Evolutionary conservation across 2,113 vertebrate species (phyloP), one percentile per base, ranked within the genome.

Genomic region (Hiodon tergisus): DNA sequence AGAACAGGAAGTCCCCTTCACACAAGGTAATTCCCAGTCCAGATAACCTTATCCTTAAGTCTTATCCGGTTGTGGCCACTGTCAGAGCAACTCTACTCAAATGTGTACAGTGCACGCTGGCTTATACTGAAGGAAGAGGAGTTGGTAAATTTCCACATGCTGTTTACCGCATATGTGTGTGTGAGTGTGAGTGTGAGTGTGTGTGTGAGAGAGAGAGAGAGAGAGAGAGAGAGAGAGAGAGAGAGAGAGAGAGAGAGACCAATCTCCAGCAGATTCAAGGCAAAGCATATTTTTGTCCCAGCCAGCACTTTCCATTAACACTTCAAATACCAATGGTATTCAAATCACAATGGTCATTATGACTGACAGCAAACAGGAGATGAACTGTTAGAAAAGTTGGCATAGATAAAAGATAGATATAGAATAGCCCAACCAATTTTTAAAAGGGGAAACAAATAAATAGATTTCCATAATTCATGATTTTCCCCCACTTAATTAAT

Each of bases 131-230:
- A 70, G 69, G 53, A 70, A 70, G 57, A 17, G 53, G 57, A 58
- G 52, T 16, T 70, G 69, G 69, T 55, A 70, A 57, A 70, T 57
- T 70, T 70, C 69, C 69, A 70, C 69, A 70, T 6, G n/a, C 16
- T 31, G 31, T 31, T 31, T 31, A 31, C 31, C 31, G 31, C 31
- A 31, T n/a, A n/a, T n/a, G n/a, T n/a, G n/a, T n/a, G n/a, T n/a
- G n/a, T n/a, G n/a, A n/a, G n/a, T n/a, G n/a, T n/a, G n/a, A n/a
- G n/a, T n/a, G n/a, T n/a, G n/a, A n/a, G n/a, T n/a, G n/a, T n/a
- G n/a, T n/a, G n/a, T n/a, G n/a, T 31, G 14, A 61, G 14, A 69
- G 0, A 66, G 17, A 61, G 0, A 61, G 10, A 31, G 9, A 60
- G 14, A 57, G 58, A 75, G 52, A 31, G 14, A 57, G 10, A 65